Evolutionary conservation across 2,888 invertebrate genomes (phyloP).

Genomic region (Zelleria hepariella): DNA sequence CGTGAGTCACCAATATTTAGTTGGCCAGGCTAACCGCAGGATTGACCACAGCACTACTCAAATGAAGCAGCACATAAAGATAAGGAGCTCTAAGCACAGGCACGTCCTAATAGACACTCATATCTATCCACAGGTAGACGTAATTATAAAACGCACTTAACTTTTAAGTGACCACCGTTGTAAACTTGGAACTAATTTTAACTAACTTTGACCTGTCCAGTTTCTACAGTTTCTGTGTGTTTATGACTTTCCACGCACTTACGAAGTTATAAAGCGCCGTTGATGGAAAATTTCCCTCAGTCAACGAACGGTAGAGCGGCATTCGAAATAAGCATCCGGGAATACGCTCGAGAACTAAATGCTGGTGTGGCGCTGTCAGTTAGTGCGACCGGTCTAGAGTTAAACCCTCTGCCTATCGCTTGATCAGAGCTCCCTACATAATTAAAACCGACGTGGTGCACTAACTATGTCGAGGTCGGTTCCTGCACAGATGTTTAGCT

Average conservation of each 20-base stretch:
- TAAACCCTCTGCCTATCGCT: background rate
- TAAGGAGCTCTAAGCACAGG: background rate
- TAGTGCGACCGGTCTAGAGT: background rate
- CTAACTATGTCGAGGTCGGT: slow-evolving; percentile 52
- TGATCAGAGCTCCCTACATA: slow-evolving; percentile 19
- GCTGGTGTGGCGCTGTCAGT: background rate
- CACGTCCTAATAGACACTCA: background rate
- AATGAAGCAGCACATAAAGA: background rate
- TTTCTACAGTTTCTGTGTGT: background rate
- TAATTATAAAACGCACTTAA: background rate
- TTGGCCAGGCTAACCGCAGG: background rate
- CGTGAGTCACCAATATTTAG: background rate
- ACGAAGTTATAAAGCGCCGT: background rate
- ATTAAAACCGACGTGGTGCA: slow-evolving; percentile 46
- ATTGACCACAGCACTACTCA: background rate
- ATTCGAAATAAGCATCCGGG: background rate
- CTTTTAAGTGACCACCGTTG: too few species aligned
- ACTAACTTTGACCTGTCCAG: background rate
- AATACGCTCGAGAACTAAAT: background rate
- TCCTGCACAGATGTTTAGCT: slow-evolving; percentile 21
- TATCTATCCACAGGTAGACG: background rate
- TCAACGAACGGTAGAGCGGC: background rate
- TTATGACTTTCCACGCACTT: background rate
- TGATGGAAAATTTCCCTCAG: background rate
- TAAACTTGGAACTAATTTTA: too few species aligned